Evolutionary conservation across 2,888 invertebrate genomes (phyloP), one percentile per base, ranked within the genome.

Genomic region (Reticulitermes lucifugus): DNA sequence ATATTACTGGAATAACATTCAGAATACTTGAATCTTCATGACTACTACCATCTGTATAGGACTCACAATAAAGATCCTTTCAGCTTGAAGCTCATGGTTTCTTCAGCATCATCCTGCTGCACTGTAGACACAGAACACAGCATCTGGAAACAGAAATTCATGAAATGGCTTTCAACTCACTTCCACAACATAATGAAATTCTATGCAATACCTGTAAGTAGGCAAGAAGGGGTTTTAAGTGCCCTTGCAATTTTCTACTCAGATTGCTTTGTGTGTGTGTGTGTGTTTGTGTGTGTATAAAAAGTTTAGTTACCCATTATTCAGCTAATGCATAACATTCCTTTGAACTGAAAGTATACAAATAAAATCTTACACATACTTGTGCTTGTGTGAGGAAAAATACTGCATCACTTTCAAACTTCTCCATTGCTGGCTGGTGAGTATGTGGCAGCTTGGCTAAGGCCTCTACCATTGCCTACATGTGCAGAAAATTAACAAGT

Each of bases 351-450:
- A 46, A n/a, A 46, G n/a, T 7, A 43, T 41, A 71, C 21, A 22
- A 21, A 43, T 22, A 7, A 10, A 35, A 46, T n/a, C 7, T 35
- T 46, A 87, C 89, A 90, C 86, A 85, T 89, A 92, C 92, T 90
- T 94, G 94, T 21, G 93, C 91, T 88, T 92, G 93, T 1, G 92
- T 89, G 21, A 94, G 88, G 88, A 93, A 94, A 89, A 93, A 94
- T 85, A 93, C 89, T 79, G 92, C 91, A 51, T 91, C 90, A 84
- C 92, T 91, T 88, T 91, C 92, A 82, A 90, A 90, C 73, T 88
- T 89, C 87, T 92, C 92, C 86, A 93, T 88, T 1, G 91, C 91
- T 6, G 92, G 92, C 87, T 92, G 91, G 88, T 92, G 92, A 35
- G 90, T 88, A 87, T 92, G 91, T 43, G 88, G 88, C 35, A 83